phyloP scores from a whole-genome alignment of 1,140 invertebrate species.

The Drosophila lacertosa region DNA sequence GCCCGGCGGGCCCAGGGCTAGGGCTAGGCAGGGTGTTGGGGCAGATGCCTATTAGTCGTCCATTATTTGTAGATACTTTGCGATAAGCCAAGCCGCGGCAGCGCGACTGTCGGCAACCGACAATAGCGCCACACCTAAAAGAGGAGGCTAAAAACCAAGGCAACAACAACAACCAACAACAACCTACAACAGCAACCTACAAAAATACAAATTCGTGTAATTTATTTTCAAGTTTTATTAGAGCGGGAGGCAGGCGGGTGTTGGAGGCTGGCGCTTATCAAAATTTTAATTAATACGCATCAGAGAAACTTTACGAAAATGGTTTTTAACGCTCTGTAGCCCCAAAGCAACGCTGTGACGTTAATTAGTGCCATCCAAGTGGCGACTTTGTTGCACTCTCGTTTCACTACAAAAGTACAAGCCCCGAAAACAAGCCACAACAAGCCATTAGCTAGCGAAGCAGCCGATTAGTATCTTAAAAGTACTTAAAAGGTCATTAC shows the following conservation, averaged over 20 bases:
- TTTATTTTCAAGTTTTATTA: slow-evolving; percentile 79
- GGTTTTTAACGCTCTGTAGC: slow-evolving; percentile 50
- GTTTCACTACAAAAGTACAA: slow-evolving; percentile 54
- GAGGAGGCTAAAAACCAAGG: slow-evolving; percentile 22
- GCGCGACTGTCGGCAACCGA: slow-evolving; percentile 23
- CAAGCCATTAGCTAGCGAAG: slow-evolving; percentile 53
- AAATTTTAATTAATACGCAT: slow-evolving; percentile 82
- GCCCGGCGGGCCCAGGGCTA: not conserved
- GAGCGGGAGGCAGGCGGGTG: slow-evolving; percentile 4
- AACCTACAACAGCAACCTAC: slow-evolving; percentile 45
- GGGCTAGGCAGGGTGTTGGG: slow-evolving; percentile 15
- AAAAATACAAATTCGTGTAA: slow-evolving; percentile 73
- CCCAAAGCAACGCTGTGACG: slow-evolving; percentile 67
- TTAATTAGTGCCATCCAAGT: slow-evolving; percentile 78
- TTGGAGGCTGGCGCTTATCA: slow-evolving; percentile 63
- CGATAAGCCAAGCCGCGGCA: slow-evolving; percentile 62
- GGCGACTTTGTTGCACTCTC: slow-evolving; percentile 57
- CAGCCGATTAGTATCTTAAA: slow-evolving; percentile 78
- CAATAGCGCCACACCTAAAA: slow-evolving; percentile 64
- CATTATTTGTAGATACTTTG: slow-evolving; percentile 79
- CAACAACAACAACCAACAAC: slow-evolving; percentile 36
- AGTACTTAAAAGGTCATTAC: slow-evolving; percentile 82
- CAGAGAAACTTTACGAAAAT: slow-evolving; percentile 71
- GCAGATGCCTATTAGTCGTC: slow-evolving; percentile 70
- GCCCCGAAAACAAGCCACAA: slow-evolving; percentile 38